These are phyloP conservation scores for Dinomys branickii DNA, from an alignment of 2,113 vertebrate genomes.

Conservation along the genomic window DNA sequence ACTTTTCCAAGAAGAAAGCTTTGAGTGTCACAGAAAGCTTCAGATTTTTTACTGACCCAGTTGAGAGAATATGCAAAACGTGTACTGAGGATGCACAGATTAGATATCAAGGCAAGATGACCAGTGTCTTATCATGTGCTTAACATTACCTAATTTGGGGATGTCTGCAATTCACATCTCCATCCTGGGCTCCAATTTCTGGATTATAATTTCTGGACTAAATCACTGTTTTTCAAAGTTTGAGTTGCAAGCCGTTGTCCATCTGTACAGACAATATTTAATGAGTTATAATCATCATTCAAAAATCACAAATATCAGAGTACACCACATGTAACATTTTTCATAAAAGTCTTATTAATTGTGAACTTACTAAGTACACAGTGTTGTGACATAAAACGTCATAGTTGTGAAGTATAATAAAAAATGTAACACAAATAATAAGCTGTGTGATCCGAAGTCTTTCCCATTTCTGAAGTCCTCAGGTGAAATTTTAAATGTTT, in stretches of 20 bases:
- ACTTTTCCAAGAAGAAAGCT: background rate
- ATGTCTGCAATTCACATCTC: too few species aligned
- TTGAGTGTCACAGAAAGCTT: background rate
- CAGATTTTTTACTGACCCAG: background rate
- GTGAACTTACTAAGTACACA: background rate
- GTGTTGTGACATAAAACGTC: background rate
- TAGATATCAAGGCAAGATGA: background rate
- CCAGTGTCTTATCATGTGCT: background rate
- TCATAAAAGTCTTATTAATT: background rate
- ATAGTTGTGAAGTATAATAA: background rate
- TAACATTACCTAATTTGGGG: background rate
- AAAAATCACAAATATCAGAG: background rate
- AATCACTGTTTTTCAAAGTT: background rate
- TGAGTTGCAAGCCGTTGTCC: background rate
- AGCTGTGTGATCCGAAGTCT: background rate
- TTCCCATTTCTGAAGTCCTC: background rate
- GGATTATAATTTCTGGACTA: constrained; percentile 2
- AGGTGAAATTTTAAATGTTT: background rate
- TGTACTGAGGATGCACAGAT: background rate
- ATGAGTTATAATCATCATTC: background rate
- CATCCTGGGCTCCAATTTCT: background rate
- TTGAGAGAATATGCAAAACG: background rate
- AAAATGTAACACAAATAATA: background rate
- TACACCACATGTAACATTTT: background rate
- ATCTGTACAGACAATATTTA: background rate